A percentile compares a stretch with the other conserved stretches of the same genome.
Conservation (phyloP, 2,113 vertebrate genomes). For the Tupaia chinensis region DNA sequence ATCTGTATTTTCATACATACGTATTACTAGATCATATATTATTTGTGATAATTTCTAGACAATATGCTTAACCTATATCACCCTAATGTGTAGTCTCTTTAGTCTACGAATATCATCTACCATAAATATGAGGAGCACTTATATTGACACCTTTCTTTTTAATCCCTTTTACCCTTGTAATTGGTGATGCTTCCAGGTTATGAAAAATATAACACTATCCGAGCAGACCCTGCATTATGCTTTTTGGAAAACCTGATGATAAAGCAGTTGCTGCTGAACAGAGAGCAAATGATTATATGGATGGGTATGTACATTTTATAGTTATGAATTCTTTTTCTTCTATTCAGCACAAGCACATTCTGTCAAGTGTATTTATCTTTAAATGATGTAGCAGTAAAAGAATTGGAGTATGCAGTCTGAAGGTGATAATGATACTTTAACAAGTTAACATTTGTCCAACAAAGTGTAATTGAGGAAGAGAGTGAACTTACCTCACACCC, state of each 20-base stretch:
- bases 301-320: constrained; percentile 90
- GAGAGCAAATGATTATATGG: constrained; percentile 97
- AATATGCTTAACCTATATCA: background rate
- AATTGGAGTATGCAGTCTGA: background rate
- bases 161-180: constrained; percentile 6
- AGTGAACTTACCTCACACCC: background rate
- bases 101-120: background rate
- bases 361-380: background rate
- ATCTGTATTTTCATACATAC: constrained; percentile 1
- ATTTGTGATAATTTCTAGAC: constrained; percentile 54
- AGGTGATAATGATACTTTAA: background rate
- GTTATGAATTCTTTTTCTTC: background rate
- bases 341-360: background rate
- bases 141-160: background rate
- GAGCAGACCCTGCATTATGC: constrained; percentile 95
- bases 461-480: background rate
- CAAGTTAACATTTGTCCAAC: background rate
- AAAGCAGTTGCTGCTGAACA: constrained; percentile 99
- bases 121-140: background rate
- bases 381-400: background rate
- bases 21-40: background rate
- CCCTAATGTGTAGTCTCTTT: constrained; percentile 33
- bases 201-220: constrained; percentile 99
- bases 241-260: constrained; percentile 98
- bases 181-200: constrained; percentile 90